A percentile compares a stretch with the other conserved stretches of the same genome.
Evolutionary conservation across 1,140 invertebrate genomes (phyloP).

Genomic region (Eubasilissa regina): DNA sequence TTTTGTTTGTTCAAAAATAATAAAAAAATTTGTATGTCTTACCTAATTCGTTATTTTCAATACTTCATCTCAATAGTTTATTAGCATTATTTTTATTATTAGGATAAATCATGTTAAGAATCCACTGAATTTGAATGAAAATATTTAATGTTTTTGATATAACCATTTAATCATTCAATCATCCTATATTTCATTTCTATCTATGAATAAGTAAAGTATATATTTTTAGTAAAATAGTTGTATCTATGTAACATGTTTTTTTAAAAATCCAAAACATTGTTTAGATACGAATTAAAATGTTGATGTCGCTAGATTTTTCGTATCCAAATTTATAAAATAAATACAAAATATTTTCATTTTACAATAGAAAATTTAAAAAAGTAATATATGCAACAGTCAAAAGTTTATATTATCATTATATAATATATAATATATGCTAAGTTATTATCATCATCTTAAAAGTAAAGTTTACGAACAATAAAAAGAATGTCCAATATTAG

Average conservation of each 20-base stretch:
- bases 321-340: conserved; percentile 35
- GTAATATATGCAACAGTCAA: conserved; percentile 56
- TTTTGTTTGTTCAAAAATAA: too few species aligned
- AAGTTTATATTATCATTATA: conserved; percentile 47
- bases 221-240: conserved; percentile 50
- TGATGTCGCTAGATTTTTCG: conserved; percentile 32
- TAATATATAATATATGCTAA: conserved; percentile 45
- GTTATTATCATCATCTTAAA: conserved; percentile 55
- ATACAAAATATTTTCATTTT: conserved; percentile 47
- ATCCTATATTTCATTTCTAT: conserved; percentile 42
- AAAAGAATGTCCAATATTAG: conserved; percentile 1
- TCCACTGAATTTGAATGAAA: not conserved
- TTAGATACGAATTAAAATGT: conserved; percentile 44
- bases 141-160: conserved; percentile 1
- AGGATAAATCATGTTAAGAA: not conserved
- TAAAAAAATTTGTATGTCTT: too few species aligned
- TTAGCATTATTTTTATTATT: too few species aligned
- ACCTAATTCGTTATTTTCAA: too few species aligned
- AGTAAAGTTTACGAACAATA: conserved; percentile 19
- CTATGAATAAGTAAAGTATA: conserved; percentile 47
- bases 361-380: conserved; percentile 57
- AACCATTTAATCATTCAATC: conserved; percentile 22
- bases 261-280: conserved; percentile 15
- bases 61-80: too few species aligned
- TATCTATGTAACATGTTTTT: conserved; percentile 46